Conservation (phyloP, 2,888 invertebrate genomes). For the Agrilus cyanescens region DNA sequence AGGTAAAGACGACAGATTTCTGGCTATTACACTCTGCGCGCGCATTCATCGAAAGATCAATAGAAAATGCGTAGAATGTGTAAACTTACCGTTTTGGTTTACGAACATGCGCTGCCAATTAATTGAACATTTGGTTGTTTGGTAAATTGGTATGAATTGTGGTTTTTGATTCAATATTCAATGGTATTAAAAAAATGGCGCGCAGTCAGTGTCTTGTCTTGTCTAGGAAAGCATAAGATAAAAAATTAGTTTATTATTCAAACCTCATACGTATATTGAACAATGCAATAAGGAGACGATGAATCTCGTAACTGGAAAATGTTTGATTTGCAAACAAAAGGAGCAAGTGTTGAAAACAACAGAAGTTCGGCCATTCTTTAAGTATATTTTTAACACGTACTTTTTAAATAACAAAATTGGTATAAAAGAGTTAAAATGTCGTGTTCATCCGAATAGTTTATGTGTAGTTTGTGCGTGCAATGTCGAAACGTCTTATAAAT, state of each 20-base stretch:
- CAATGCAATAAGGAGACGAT: conserved; percentile 4
- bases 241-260: background rate
- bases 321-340: conserved; percentile 8
- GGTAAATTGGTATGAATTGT: too few species aligned
- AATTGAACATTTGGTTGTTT: too few species aligned
- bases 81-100: too few species aligned
- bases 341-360: conserved; percentile 4
- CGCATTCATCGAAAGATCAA: too few species aligned
- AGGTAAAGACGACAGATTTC: too few species aligned
- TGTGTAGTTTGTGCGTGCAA: conserved; percentile 11
- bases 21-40: too few species aligned
- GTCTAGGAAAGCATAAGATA: too few species aligned
- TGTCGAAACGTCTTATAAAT: conserved; percentile 7
- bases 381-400: conserved; percentile 8
- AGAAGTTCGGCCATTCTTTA: conserved; percentile 1
- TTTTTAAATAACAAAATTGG: conserved; percentile 7
- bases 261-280: background rate
- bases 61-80: too few species aligned
- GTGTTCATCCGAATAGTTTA: conserved; percentile 8
- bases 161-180: too few species aligned
- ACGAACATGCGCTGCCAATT: too few species aligned
- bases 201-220: too few species aligned
- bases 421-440: conserved; percentile 6
- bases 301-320: conserved; percentile 4
- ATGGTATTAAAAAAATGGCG: too few species aligned